Evolutionary conservation across 2,113 vertebrate species (phyloP), one percentile per base, ranked within the genome.

Genomic region (Crypturellus undulatus): DNA sequence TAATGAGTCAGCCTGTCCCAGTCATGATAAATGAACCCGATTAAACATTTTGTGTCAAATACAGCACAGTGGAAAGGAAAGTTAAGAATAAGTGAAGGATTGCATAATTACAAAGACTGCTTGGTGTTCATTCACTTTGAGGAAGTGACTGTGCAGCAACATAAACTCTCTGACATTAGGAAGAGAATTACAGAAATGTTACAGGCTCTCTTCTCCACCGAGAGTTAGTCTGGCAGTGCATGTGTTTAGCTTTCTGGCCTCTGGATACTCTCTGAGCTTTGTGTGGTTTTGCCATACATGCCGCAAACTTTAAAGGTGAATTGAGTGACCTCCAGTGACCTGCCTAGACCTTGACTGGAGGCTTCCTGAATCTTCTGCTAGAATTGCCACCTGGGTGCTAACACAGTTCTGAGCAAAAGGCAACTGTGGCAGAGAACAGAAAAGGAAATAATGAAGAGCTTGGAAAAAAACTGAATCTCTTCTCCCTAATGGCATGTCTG

Each of bases 11-110:
- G 94, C 73, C 89, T 95, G 82, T 91, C 90, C 87, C 85, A 96
- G 92, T 91, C 84, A 93, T 82, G 89, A 96, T 91, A 95, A 96
- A 95, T 92, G 93, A 96, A 96, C 64, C 77, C 90, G 89, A 96
- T 97, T 93, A 95, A 97, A 94, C 80, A 75, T 94, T 94, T 94
- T 80, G 56, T 92, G 81, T 96, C 85, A 96, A 94, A 95, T 91
- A 89, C 94, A 96, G 93, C 87, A 45, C 89, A 79, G 58, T 91
- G 87, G 64, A 80, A 79, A 79, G 79, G 77, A 89, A 95, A 89
- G 62, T 79, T 73, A 85, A 94, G 63, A 88, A 92, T 91, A 89
- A 92, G 43, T 91, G 84, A 92, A 94, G 51, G 21, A 84, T 94
- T 85, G 88, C 63, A 36, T 86, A 96, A 89, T 86, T 85, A 87